Conservation (phyloP, 2,113 vertebrate species). For the Coreoperca whiteheadi region DNA sequence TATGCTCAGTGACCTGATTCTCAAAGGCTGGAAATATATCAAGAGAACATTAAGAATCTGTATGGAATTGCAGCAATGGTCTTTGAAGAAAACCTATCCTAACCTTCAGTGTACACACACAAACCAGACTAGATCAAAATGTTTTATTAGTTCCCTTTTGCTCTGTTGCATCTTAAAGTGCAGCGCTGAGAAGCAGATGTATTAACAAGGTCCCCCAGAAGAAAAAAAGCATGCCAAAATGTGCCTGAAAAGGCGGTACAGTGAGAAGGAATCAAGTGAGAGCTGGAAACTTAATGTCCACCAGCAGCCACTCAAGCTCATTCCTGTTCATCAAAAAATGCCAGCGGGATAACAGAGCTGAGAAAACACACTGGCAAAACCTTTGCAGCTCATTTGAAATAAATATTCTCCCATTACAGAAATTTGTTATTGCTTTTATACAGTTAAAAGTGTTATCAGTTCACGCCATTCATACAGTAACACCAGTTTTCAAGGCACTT, state of each 20-base stretch:
- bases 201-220: constrained; percentile 10
- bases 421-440: constrained; percentile 56
- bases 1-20: not conserved
- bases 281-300: constrained; percentile 18
- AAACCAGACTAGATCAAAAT: constrained; percentile 25
- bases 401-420: constrained; percentile 33
- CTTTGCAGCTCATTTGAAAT: constrained; percentile 28
- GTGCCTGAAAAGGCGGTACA: not conserved
- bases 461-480: constrained; percentile 9
- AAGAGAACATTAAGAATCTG: not conserved
- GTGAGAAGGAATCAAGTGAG: constrained; percentile 12
- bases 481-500: constrained; percentile 49
- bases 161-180: constrained; percentile 29
- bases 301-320: constrained; percentile 34
- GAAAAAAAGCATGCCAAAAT: constrained; percentile 1
- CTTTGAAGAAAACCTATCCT: not conserved
- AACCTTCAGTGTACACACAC: not conserved
- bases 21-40: not conserved
- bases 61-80: not conserved
- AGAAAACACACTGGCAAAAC: not conserved
- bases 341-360: constrained; percentile 20
- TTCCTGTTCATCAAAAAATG: constrained; percentile 53
- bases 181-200: not conserved
- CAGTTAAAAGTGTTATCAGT: constrained; percentile 17
- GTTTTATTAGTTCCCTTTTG: constrained; percentile 40